phyloP scores from a whole-genome alignment of 2,113 vertebrate genomes.

The Nannobrachium achirus region DNA sequence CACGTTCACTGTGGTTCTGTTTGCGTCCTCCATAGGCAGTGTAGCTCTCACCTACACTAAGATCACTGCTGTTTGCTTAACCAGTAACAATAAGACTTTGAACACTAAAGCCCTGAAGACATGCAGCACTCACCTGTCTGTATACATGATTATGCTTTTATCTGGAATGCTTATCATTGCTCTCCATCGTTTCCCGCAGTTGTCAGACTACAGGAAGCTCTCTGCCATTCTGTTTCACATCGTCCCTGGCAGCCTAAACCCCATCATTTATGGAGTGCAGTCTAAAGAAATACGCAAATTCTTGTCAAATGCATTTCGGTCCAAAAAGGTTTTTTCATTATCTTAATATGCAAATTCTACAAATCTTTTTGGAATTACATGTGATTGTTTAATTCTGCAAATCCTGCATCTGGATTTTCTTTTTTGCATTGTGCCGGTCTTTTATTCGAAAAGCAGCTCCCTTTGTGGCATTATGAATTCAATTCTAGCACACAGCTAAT shows the following conservation, averaged over 20 bases:
- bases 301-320: not conserved
- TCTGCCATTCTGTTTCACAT: conserved; percentile 20
- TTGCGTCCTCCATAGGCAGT: conserved; percentile 32
- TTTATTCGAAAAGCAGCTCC: no score
- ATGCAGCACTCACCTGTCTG: conserved; percentile 31
- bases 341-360: not conserved
- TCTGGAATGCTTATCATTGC: conserved; percentile 7
- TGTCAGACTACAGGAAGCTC: conserved; percentile 20
- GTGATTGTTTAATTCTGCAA: not conserved
- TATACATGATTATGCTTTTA: conserved; percentile 35
- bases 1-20: conserved; percentile 19
- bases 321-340: not conserved
- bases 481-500: no score
- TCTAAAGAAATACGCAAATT: conserved; percentile 26
- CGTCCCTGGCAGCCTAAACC: conserved; percentile 34
- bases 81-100: conserved; percentile 33
- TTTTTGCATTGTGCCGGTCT: no score
- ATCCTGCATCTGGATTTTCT: no score
- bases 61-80: conserved; percentile 34
- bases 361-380: no score
- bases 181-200: conserved; percentile 29
- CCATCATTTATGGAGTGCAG: conserved; percentile 45
- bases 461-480: no score
- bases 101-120: conserved; percentile 52
- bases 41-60: conserved; percentile 35